Evolutionary conservation across 2,113 vertebrate genomes (phyloP), one percentile per base, ranked within the genome.

Genomic region (Physeter macrocephalus): DNA sequence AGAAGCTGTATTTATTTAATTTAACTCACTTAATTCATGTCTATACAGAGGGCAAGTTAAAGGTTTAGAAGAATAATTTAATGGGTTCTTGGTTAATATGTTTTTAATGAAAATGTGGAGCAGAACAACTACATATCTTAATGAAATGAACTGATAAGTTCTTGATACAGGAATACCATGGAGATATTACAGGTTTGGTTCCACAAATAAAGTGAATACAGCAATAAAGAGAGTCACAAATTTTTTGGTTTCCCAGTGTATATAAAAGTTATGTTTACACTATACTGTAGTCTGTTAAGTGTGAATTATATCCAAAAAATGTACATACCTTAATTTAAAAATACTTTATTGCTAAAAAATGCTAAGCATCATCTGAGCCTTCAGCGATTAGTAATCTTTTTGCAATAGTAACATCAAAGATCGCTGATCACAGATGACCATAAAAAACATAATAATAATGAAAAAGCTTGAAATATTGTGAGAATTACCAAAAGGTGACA

Each of bases 11-110:
- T 92, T 93, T 93, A 93, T 96, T 92, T 88, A 54, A 59, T 85
- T 95, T 95, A 93, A 62, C 41, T 93, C 15, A 90, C 12, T 83
- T 92, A 94, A 94, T 89, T 95, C 75, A 85, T 46, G 27, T 88
- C 46, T 77, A 52, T 39, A 31, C 74, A 23, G 43, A 95, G 49
- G 34, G 23, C 29, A 97, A 75, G 8, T 72, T 69, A 62, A 95
- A 88, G 14, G 74, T 90, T 97, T 72, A 77, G 64, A 71, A 57
- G 90, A 95, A 84, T n/a, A 39, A 0, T 84, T 69, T n/a, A 57
- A 62, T 77, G 46, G 3, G 8, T 72, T 95, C 39, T 80, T 96
- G 18, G 11, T 80, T 84, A 67, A 59, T 71, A 54, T 31, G 12
- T 2, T 54, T 91, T 90, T 89, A 69, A 43, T 86, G 34, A 36